Base-by-base conservation (phyloP, 2,113 vertebrate genomes). In the Ciconia maguari region DNA sequence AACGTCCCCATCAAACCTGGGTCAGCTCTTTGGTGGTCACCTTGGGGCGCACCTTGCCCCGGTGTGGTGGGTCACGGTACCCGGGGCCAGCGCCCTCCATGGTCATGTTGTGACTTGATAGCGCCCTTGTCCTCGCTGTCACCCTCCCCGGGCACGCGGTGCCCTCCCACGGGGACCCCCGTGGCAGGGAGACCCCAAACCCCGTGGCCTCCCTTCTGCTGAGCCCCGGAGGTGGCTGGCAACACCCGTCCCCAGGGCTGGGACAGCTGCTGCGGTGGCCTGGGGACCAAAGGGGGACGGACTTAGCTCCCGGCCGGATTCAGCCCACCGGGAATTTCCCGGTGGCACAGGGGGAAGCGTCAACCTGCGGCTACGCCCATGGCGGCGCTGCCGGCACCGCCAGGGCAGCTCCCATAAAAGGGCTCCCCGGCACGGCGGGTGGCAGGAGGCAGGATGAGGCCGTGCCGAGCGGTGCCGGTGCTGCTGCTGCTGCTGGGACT, bases 351-450 rank as follows among this genome's bases (percentile, higher is more conserved):
- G 27, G 34, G 69, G n/a, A 30, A n/a, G 42, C 1, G 25, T 21
- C 42, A 24, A 9, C 46, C 14, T 7, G 2, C 0, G 1, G 54
- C 6, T 44, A 41, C 41, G 18, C 94, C 91, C 11, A 0, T 5
- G 54, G 3, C 0, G 2, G 41, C 9, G 4, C 6, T 11, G 42
- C 17, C 7, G 11, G 57, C 38, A 0, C 19, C 3, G 10, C 15
- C 21, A 1, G 1, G 15, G 24, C 78, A 26, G 54, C 10, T 48
- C 41, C 91, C 68, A 95, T 94, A 96, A 96, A 94, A 87, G 22
- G 20, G 1, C 19, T 22, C 3, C 41, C 4, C 0, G 1, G 57
- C 34, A 0, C 17, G 2, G 48, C 1, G 11, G 58, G 84, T 4
- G 44, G 26, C 71, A 2, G 38, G 42, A 36, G 34, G 16, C 34